These are phyloP conservation scores for Xenotilapia longispinis DNA, from an alignment of 2,113 vertebrate species.

Conservation along the genomic window DNA sequence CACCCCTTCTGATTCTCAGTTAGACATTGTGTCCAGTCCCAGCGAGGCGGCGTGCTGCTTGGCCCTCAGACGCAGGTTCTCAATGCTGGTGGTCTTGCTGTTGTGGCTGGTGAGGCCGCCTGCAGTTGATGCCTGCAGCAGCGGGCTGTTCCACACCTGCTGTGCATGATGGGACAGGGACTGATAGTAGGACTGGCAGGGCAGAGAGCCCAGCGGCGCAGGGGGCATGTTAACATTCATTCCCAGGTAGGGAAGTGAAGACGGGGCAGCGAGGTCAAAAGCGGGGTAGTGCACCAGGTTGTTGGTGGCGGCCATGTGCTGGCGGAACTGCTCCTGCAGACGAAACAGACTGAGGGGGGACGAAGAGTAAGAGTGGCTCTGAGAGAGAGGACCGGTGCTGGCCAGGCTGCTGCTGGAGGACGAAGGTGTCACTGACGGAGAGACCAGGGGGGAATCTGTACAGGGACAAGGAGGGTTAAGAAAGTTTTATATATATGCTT, in stretches of 20 bases:
- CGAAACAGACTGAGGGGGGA: constrained; percentile 97
- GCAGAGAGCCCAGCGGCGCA: constrained; percentile 83
- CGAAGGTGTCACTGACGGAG: constrained; percentile 72
- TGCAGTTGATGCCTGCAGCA: constrained; percentile 81
- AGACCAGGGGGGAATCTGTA: constrained; percentile 83
- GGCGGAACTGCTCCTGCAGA: constrained; percentile 97
- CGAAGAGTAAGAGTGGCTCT: constrained; percentile 92
- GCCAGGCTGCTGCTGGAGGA: constrained; percentile 72
- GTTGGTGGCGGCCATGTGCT: constrained; percentile 99
- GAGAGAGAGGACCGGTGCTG: constrained; percentile 72
- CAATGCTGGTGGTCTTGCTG: constrained; percentile 99
- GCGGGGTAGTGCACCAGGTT: constrained; percentile 96
- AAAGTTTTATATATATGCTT: not conserved
- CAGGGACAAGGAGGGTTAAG: not conserved
- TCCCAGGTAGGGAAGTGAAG: constrained; percentile 91
- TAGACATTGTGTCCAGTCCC: constrained; percentile 92
- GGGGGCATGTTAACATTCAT: constrained; percentile 94
- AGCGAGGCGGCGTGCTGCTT: constrained; percentile 96
- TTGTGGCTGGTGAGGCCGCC: constrained; percentile 82
- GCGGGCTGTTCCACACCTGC: constrained; percentile 92
- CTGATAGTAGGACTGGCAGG: constrained; percentile 98
- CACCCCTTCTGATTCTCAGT: constrained; percentile 67
- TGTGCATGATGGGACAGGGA: constrained; percentile 91
- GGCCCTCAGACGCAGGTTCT: constrained; percentile 93
- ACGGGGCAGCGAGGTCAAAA: constrained; percentile 86